Percentiles rank a stretch among this genome's conserved stretches.
Evolutionary conservation across 2,113 vertebrate species (phyloP).

Genomic region (Emydocephalus ijimae): DNA sequence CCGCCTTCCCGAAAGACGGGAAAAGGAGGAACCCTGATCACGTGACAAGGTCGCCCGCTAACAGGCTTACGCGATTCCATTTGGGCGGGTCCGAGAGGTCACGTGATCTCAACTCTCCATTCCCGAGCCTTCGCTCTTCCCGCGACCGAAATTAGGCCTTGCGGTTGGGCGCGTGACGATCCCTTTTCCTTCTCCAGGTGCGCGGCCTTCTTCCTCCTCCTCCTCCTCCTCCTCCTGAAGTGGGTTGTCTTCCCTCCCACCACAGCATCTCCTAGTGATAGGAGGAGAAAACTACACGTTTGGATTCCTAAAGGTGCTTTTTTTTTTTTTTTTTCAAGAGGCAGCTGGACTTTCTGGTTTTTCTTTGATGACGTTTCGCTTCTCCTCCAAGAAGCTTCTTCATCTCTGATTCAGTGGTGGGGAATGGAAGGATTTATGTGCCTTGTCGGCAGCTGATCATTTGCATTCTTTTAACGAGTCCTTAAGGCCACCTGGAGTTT

Average conservation of each 20-base stretch:
- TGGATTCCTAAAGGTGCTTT: too few species aligned
- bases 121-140: not conserved
- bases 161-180: not conserved
- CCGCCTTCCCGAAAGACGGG: not conserved
- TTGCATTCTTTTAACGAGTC: too few species aligned
- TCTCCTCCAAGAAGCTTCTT: too few species aligned
- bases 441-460: too few species aligned
- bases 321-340: too few species aligned
- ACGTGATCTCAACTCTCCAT: not conserved
- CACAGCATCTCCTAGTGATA: not conserved
- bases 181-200: not conserved
- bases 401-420: too few species aligned
- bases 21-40: not conserved
- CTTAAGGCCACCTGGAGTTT: too few species aligned
- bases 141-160: not conserved
- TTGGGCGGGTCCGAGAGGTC: not conserved
- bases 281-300: not conserved
- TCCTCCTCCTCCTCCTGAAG: not conserved
- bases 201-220: too few species aligned
- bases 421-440: too few species aligned
- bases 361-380: too few species aligned
- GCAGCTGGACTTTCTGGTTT: too few species aligned
- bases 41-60: not conserved
- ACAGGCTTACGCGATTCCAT: not conserved
- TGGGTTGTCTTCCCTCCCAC: not conserved